Evolutionary conservation across 2,888 invertebrate genomes (phyloP), one percentile per base, ranked within the genome.

Genomic region (Andrena dorsata): DNA sequence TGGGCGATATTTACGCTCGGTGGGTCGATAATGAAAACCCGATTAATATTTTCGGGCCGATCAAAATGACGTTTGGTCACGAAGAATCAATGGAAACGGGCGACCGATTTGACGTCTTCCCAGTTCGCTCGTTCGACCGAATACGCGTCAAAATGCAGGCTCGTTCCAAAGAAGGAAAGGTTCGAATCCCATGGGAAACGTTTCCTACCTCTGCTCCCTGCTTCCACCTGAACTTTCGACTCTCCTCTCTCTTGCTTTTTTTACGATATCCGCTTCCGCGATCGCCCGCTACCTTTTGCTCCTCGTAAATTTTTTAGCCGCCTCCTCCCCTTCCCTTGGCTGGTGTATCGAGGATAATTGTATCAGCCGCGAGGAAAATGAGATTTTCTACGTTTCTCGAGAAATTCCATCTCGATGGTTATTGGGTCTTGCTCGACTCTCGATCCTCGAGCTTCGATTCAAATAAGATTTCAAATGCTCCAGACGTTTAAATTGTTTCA

Each of bases 281-380:
- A 51, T 64, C 13, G 53, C 26, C 47, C 60, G 8, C 10, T 26
- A 30, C 58, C 53, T 20, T 13, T 16, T 13, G 20, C n/a, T 30
- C 10, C 61, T 61, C 71, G 76, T 69, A 72, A 75, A 80, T 75
- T 60, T 76, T 82, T 76, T 80, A 82, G 41, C 20, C 49, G 53
- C 20, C 41, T 41, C 41, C 41, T 41, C 41, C 41, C 16, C 1
- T 41, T 13, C 41, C 41, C 41, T 13, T 4, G 4, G 10, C 13
- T 23, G n/a, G 47, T 26, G 72, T 47, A 49, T 53, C 61, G 35
- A 30, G 23, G 49, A 69, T 75, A 60, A 77, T 80, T 77, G 60
- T 51, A 65, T 70, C 69, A 63, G 64, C 47, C 64, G 58, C 47
- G 66, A 47, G 20, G 64, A 56, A 63, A 81, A 81, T 65, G 51